phyloP scores from a whole-genome alignment of 2,113 vertebrate genomes.

The Pardalotus punctatus region DNA sequence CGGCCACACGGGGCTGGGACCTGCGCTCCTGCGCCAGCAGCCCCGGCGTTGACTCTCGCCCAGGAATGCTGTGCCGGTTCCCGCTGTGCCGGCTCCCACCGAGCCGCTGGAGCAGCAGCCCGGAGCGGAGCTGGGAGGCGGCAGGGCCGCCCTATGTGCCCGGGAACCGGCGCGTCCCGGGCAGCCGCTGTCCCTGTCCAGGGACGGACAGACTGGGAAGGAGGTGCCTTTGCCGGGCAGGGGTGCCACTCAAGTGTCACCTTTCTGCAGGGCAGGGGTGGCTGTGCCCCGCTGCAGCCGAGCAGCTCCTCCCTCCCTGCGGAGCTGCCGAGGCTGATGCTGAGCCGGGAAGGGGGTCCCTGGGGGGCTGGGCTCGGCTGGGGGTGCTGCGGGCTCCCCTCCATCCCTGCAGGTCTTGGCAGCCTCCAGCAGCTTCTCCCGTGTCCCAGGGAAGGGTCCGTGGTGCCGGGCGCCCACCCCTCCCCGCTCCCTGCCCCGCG shows the following conservation, averaged over 20 bases:
- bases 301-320: background rate
- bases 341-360: accelerated
- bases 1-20: accelerated
- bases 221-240: background rate
- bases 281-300: background rate
- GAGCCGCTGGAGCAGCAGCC: background rate
- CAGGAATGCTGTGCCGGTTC: background rate
- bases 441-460: background rate
- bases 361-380: background rate
- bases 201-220: accelerated
- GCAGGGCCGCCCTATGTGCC: background rate
- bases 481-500: no score
- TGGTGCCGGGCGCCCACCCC: background rate
- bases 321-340: background rate
- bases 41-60: background rate
- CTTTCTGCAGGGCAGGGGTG: background rate
- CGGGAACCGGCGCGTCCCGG: accelerated
- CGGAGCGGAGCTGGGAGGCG: accelerated
- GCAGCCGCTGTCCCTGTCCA: background rate
- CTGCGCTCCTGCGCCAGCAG: background rate
- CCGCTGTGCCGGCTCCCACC: background rate
- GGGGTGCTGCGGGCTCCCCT: background rate
- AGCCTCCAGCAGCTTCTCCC: background rate
- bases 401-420: background rate
- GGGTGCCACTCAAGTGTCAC: background rate